These are phyloP conservation scores for Acleris laterana DNA, from an alignment of 2,888 invertebrate genomes.

Conservation along the genomic window DNA sequence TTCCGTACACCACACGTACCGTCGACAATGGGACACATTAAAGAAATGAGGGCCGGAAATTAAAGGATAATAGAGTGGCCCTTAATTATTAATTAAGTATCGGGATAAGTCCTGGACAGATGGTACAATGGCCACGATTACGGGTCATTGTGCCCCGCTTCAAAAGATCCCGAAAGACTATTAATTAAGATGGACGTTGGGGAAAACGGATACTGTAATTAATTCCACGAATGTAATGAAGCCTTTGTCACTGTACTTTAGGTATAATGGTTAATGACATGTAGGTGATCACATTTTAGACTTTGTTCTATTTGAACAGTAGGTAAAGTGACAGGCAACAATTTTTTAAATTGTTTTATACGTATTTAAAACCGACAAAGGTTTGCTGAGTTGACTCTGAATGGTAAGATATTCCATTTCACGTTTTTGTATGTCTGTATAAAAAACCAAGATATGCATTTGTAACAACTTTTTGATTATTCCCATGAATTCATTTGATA, in stretches of 20 bases:
- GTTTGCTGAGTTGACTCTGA: too few species aligned
- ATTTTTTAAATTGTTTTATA: too few species aligned
- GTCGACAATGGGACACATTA: conserved; percentile 31
- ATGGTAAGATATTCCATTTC: too few species aligned
- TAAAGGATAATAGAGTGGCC: conserved; percentile 56
- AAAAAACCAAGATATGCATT: too few species aligned
- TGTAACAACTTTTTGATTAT: too few species aligned
- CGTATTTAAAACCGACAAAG: too few species aligned
- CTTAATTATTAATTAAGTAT: conserved; percentile 67
- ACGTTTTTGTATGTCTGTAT: too few species aligned
- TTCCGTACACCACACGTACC: conserved; percentile 14
- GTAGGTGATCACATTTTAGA: too few species aligned
- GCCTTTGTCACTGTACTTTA: neutral
- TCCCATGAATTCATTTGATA: too few species aligned
- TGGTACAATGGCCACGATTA: conserved; percentile 53
- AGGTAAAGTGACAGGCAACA: too few species aligned
- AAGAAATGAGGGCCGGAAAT: conserved; percentile 43
- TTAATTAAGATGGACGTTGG: conserved; percentile 32
- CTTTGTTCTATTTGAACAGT: too few species aligned
- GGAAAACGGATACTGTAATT: conserved; percentile 18
- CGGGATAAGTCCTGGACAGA: conserved; percentile 55
- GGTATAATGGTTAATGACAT: too few species aligned
- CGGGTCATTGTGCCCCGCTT: conserved; percentile 49
- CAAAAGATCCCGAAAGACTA: conserved; percentile 42
- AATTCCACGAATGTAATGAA: conserved; percentile 10